Evolutionary conservation across 2,888 invertebrate genomes (phyloP), one percentile per base, ranked within the genome.

Genomic region (Drosophila koepferae): DNA sequence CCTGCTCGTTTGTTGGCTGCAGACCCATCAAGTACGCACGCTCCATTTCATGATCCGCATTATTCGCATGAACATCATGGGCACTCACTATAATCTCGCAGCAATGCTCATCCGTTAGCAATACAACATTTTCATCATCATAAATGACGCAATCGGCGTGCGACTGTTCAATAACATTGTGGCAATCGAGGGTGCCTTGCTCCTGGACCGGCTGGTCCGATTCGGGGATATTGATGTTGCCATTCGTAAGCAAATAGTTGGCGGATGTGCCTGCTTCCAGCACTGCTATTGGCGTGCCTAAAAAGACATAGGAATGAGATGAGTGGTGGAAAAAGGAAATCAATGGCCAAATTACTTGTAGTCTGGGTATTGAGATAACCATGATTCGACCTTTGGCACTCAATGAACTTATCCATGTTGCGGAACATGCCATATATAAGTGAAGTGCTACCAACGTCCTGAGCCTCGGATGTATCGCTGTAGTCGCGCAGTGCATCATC

Each of bases 111-210:
- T 86, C 77, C 16, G 63, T 56, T 9, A 85, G 18, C 14, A 86
- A 36, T 1, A 89, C 72, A 28, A 84, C 78, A 40, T 80, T 79
- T n/a, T 83, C 72, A 8, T 90, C 90, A 40, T 88, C 77, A 48
- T 90, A 87, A 6, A 89, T 73, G 10, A 82, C 69, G 38, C 85
- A 86, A 5, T 69, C 62, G 0, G 63, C 12, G 12, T 44, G 44
- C 8, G 48, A 43, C 5, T 68, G 61, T 0, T 72, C 73, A 9
- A 68, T 51, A 6, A 61, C 48, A 40, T 72, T 54, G 36, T 63
- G 48, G 7, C 68, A 63, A 41, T 60, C 53, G 38, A 63, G 65
- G 3, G 53, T 53, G 0, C 63, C 51, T 1, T 62, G 51, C 9
- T 75, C 68, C 7, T 76, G 79, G 12, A 60, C 43, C 12, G 49